These are phyloP conservation scores for Diachasmimorpha longicaudata DNA, from an alignment of 1,140 invertebrate genomes.

Conservation along the genomic window DNA sequence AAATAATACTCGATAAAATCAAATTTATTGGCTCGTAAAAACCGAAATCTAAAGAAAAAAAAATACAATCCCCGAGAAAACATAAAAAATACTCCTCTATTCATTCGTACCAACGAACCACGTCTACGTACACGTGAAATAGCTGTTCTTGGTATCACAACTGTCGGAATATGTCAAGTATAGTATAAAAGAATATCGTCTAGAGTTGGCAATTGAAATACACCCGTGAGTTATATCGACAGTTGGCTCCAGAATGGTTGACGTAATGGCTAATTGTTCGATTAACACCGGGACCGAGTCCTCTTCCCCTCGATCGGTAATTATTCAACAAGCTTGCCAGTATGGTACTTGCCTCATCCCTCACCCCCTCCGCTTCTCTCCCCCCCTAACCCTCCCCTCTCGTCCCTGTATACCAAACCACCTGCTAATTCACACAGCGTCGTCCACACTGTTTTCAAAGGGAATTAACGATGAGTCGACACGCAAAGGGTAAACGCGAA, in stretches of 20 bases:
- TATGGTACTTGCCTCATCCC: slow-evolving; percentile 2
- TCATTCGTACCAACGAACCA: too few species aligned
- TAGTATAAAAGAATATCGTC: too few species aligned
- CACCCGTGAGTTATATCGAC: slow-evolving; percentile 3
- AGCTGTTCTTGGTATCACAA: too few species aligned
- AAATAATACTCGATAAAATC: too few species aligned
- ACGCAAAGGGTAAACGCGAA: slow-evolving; percentile 12
- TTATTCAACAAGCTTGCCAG: slow-evolving; percentile 36
- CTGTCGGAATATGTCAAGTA: too few species aligned
- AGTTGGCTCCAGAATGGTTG: slow-evolving; percentile 32
- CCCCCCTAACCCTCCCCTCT: background rate
- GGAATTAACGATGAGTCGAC: slow-evolving; percentile 15
- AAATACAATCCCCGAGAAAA: too few species aligned
- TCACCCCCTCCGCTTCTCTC: too few species aligned
- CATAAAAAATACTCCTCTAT: too few species aligned
- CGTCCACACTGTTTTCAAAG: slow-evolving; percentile 23
- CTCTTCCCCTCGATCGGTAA: slow-evolving; percentile 28
- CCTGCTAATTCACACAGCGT: slow-evolving; percentile 23
- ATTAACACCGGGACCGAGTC: slow-evolving; percentile 39
- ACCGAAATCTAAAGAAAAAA: too few species aligned
- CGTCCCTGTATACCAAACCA: slow-evolving; percentile 6
- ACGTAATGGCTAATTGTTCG: slow-evolving; percentile 47
- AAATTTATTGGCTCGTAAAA: too few species aligned
- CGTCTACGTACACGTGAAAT: too few species aligned
- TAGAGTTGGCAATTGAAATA: background rate